Conservation (phyloP, 2,888 invertebrate species). For the Eupithecia insigniata region DNA sequence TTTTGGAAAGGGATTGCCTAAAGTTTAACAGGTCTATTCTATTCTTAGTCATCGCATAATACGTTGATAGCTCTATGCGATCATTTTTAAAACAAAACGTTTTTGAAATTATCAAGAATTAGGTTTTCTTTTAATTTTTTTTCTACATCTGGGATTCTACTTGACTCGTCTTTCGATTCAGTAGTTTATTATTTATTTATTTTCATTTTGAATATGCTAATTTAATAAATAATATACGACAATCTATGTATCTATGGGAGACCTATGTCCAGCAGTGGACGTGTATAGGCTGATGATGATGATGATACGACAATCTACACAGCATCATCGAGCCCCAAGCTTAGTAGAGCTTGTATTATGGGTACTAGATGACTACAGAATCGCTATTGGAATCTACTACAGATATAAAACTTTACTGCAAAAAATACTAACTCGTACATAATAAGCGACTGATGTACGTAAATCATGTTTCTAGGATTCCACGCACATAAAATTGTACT, state of each 20-base stretch:
- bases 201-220: too few species aligned
- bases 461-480: not conserved
- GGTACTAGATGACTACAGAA: too few species aligned
- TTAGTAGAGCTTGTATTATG: too few species aligned
- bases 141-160: not conserved
- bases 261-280: too few species aligned
- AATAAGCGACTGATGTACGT: not conserved
- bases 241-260: too few species aligned
- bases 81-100: not conserved
- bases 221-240: too few species aligned
- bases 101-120: not conserved
- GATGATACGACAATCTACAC: too few species aligned
- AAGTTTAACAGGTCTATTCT: conserved; percentile 16
- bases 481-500: not conserved
- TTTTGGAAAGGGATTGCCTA: conserved; percentile 26
- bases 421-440: not conserved
- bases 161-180: too few species aligned
- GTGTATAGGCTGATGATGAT: too few species aligned
- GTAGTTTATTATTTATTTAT: not conserved
- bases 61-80: not conserved
- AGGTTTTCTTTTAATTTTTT: not conserved
- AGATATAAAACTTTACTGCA: not conserved
- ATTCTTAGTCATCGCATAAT: not conserved
- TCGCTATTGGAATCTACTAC: not conserved
- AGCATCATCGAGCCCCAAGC: too few species aligned